Evolutionary conservation across 2,888 invertebrate genomes (phyloP).

Genomic region (Agrochola macilenta): DNA sequence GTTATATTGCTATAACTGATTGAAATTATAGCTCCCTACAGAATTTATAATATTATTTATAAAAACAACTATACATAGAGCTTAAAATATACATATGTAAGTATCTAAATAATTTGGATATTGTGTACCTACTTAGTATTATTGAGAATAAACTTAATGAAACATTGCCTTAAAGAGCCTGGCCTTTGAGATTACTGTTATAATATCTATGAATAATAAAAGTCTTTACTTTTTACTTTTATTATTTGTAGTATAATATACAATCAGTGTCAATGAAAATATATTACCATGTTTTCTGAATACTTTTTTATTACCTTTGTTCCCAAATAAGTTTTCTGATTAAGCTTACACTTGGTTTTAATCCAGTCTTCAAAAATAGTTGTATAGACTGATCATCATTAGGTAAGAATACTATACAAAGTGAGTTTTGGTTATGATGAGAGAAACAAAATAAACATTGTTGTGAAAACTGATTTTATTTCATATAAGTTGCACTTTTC

Average conservation of each 20-base stretch:
- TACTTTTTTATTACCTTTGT: constrained; percentile 8
- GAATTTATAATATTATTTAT: not conserved
- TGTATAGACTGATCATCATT: not conserved
- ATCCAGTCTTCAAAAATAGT: not conserved
- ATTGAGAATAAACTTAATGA: constrained; percentile 15
- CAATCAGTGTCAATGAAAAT: constrained; percentile 36
- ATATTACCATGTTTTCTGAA: constrained; percentile 38
- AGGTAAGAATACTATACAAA: not conserved
- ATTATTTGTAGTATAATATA: not conserved
- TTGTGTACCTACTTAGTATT: constrained; percentile 34
- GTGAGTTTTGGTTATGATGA: not conserved
- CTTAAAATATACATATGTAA: not conserved
- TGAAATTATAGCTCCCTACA: constrained; percentile 3
- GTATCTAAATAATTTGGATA: constrained; percentile 3
- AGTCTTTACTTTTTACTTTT: too few species aligned
- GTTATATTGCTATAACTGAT: not conserved
- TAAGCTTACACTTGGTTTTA: not conserved
- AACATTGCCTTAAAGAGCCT: constrained; percentile 32
- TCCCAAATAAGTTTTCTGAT: not conserved
- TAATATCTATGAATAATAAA: not conserved
- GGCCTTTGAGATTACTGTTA: constrained; percentile 33
- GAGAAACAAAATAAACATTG: constrained; percentile 23
- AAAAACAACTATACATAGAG: not conserved
- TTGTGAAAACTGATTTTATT: constrained; percentile 42
- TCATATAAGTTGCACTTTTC: constrained; percentile 92